phyloP scores from a whole-genome alignment of 2,113 vertebrate genomes.

The Hiodon tergisus region DNA sequence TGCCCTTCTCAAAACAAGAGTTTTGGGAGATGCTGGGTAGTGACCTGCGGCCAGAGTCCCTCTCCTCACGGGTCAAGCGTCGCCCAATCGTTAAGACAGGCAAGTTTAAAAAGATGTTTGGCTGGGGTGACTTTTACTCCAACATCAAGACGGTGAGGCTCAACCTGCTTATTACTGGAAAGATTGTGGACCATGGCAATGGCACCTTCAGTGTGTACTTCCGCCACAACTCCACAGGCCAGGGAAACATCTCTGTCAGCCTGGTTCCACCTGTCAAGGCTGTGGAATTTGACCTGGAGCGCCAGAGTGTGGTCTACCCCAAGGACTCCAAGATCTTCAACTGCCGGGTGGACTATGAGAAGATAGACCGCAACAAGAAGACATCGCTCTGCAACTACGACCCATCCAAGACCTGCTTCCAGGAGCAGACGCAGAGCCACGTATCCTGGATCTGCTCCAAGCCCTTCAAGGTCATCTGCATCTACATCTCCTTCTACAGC shows the following conservation, averaged over 20 bases:
- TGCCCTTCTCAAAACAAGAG: constrained; percentile 37
- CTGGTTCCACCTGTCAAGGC: constrained; percentile 77
- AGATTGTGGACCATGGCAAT: constrained; percentile 85
- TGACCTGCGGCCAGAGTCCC: constrained; percentile 22
- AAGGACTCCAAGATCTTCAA: constrained; percentile 89
- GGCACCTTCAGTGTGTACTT: constrained; percentile 83
- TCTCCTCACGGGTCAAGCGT: constrained; percentile 36
- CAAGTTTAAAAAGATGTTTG: constrained; percentile 72
- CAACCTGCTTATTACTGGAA: constrained; percentile 82
- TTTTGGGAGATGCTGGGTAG: constrained; percentile 51
- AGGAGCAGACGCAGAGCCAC: constrained; percentile 76
- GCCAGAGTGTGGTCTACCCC: constrained; percentile 81
- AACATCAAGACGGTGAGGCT: constrained; percentile 88
- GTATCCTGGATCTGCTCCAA: constrained; percentile 83
- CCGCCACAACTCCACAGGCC: constrained; percentile 82
- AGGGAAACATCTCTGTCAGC: constrained; percentile 84
- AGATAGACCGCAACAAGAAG: constrained; percentile 73
- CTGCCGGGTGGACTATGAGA: constrained; percentile 82
- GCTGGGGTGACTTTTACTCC: constrained; percentile 87
- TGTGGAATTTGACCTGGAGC: constrained; percentile 79
- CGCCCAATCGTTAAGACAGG: constrained; percentile 49
- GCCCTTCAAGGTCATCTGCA: constrained; percentile 79
- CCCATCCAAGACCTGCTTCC: constrained; percentile 76
- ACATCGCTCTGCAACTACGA: constrained; percentile 81
- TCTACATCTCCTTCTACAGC: constrained; percentile 87